These are phyloP conservation scores for Caenorhabditis sp. DNA, from an alignment of 2,888 invertebrate species.

Conservation along the genomic window DNA sequence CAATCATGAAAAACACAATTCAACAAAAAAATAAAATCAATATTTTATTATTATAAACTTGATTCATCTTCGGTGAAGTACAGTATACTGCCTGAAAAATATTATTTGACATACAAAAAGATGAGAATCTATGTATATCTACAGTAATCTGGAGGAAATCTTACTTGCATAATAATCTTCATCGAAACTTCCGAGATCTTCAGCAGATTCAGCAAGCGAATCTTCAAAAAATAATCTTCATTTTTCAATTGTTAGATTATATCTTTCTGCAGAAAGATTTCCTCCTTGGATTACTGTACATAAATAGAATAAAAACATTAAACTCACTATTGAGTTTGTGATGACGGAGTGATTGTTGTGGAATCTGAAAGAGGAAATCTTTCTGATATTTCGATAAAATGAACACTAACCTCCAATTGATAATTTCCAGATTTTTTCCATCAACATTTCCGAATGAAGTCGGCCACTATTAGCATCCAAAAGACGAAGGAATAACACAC, in stretches of 20 bases:
- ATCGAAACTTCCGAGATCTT: background rate
- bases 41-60: background rate
- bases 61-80: background rate
- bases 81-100: background rate
- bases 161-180: constrained; percentile 34
- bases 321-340: background rate
- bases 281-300: constrained; percentile 3
- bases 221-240: background rate
- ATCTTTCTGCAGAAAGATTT: background rate
- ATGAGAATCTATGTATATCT: no score
- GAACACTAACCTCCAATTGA: constrained; percentile 20
- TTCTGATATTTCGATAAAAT: background rate
- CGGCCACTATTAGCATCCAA: constrained; percentile 49
- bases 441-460: constrained; percentile 38
- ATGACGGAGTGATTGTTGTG: background rate
- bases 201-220: background rate
- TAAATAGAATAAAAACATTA: background rate
- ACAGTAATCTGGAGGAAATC: background rate
- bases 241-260: no score
- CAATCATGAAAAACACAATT: constrained; percentile 13
- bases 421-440: constrained; percentile 44
- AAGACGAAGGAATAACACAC: constrained; percentile 54
- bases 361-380: background rate
- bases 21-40: constrained; percentile 9
- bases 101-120: background rate